phyloP scores from a whole-genome alignment of 2,113 vertebrate genomes.

The Apeltes quadracus region DNA sequence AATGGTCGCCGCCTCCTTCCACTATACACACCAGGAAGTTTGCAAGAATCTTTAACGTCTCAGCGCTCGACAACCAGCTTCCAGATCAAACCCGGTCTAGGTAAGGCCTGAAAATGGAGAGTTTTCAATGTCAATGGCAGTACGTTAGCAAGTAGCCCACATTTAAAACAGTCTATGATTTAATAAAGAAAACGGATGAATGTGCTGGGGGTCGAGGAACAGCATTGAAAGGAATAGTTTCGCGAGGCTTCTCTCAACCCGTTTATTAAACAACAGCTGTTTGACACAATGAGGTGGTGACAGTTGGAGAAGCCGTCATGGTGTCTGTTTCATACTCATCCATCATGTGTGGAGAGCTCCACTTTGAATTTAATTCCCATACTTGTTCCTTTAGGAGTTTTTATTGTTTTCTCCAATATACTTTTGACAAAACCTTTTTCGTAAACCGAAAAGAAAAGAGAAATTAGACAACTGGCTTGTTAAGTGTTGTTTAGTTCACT shows the following conservation, averaged over 20 bases:
- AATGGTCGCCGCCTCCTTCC: constrained; percentile 4
- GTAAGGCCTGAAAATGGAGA: not conserved
- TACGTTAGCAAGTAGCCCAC: not conserved
- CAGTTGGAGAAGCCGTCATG: not conserved
- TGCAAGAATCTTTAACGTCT: not conserved
- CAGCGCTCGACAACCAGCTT: not conserved
- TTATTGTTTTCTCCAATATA: not conserved
- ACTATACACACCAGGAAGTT: not conserved
- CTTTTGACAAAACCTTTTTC: not conserved
- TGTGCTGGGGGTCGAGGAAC: not conserved
- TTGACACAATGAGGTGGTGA: not conserved
- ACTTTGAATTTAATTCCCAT: not conserved
- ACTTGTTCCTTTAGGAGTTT: not conserved
- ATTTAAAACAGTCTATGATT: not conserved
- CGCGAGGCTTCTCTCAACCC: not conserved
- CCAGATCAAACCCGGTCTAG: not conserved
- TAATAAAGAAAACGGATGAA: not conserved
- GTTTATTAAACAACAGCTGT: not conserved
- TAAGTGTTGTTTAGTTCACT: not conserved
- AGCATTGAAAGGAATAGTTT: not conserved
- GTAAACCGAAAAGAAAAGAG: not conserved
- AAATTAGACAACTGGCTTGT: not conserved
- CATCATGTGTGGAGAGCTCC: not conserved
- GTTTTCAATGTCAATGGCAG: not conserved
- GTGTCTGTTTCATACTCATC: not conserved